Base-by-base conservation (phyloP, 2,888 invertebrate species). In the Sabatieria punctata region DNA sequence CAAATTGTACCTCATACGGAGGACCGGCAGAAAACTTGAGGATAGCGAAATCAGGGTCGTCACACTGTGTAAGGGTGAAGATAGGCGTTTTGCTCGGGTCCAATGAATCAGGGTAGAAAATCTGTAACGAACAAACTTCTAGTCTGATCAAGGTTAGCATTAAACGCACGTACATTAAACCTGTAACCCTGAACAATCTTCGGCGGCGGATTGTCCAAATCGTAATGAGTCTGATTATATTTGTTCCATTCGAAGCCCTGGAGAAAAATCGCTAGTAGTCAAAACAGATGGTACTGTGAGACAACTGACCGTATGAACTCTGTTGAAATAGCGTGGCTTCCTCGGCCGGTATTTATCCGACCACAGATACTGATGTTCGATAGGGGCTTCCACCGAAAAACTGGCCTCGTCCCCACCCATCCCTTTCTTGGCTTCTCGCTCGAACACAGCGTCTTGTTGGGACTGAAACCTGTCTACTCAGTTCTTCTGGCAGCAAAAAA, bases 161-260 rank as follows among this genome's bases (percentile, higher is more conserved):
- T 11, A 3, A 49, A 13, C 39, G 23, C 25, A 62, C 67, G 65
- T 59, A 73, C 72, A 71, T 99, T 99, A 70, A 99, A 99, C 69
- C 97, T 95, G 74, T 97, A 99, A 6, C 97, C 97, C 70, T 97
- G 97, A 1, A 99, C 97, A 63, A 97, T 93, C 73, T 99, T 99
- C 1, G 97, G 97, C 8, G 97, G 97, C 43, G 97, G 97, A 73
- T 99, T 97, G 69, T 99, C 97, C 82, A 95, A 89, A 68, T 97
- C 97, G 70, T 99, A 99, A 72, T 97, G 97, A 1, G 97, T 97
- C 71, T 97, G 97, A 72, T 99, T 99, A 71, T 99, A 99, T 69
- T 99, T 97, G 72, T 97, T 97, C 97, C 97, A 99, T 64, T 99
- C 97, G 70, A 97, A 99, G 18, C 97, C 97, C 66, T 67, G 56